Evolutionary conservation across 2,888 invertebrate genomes (phyloP).

Genomic region (Eupithecia dodoneata): DNA sequence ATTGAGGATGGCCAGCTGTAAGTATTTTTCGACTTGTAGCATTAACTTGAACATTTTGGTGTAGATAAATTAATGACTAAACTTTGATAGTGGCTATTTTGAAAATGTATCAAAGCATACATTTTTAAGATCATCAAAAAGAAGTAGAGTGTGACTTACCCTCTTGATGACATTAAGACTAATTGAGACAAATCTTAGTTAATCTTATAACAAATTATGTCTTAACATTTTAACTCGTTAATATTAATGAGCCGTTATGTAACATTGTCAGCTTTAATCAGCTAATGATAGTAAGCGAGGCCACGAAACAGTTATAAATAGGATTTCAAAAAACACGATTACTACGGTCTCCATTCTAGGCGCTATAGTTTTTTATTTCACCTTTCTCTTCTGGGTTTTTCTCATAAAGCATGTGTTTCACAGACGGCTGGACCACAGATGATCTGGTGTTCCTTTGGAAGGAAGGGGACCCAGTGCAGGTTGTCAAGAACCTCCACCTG

Average conservation of each 20-base stretch:
- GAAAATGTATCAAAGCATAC: neutral
- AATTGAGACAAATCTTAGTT: neutral
- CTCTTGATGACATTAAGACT: neutral
- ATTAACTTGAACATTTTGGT: neutral
- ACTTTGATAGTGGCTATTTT: neutral
- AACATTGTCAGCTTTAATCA: slow-evolving; percentile 6
- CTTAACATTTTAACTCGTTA: neutral
- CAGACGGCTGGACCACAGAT: slow-evolving; percentile 99
- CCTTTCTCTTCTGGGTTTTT: neutral
- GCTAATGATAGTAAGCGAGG: slow-evolving; percentile 18
- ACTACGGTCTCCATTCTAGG: neutral
- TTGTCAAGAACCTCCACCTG: slow-evolving; percentile 96
- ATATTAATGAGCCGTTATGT: neutral
- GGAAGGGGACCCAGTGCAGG: slow-evolving; percentile 97
- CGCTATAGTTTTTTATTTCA: neutral
- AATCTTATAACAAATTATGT: neutral
- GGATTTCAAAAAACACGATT: neutral
- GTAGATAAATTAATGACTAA: neutral
- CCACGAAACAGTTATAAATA: slow-evolving; percentile 3
- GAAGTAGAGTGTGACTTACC: too few relatives aligned
- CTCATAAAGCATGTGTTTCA: slow-evolving; percentile 25
- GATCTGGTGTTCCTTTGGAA: slow-evolving; percentile 99
- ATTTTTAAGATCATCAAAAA: too few relatives aligned
- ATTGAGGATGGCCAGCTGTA: slow-evolving; percentile 97
- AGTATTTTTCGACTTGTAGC: slow-evolving; percentile 77